Conservation (phyloP, 2,888 invertebrate genomes). For the Zootermopsis nevadensis region DNA sequence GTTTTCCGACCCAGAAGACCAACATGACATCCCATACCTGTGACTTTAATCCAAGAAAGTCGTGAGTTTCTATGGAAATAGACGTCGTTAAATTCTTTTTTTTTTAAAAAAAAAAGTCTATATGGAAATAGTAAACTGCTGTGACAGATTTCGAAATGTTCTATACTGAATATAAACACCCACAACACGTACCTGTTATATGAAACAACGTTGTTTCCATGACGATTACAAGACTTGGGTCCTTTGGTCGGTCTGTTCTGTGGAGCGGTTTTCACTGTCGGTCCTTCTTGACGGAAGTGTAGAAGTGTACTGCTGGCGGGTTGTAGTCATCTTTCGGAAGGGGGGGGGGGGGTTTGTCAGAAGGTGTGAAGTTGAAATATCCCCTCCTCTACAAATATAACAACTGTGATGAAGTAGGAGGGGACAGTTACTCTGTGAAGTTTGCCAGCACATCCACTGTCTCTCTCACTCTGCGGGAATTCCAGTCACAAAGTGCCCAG, state of each 20-base stretch:
- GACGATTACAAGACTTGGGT: neutral
- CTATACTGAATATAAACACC: neutral
- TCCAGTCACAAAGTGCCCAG: neutral
- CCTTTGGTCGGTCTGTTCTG: neutral
- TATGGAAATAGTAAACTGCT: too few relatives aligned
- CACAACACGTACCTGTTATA: neutral
- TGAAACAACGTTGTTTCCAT: neutral
- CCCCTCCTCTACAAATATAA: neutral
- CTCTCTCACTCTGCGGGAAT: constrained; percentile 2
- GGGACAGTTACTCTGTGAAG: neutral
- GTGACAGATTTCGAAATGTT: too few relatives aligned
- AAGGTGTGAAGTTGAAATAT: neutral
- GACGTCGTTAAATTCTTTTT: too few relatives aligned
- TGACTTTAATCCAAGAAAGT: too few relatives aligned
- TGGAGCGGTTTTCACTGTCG: neutral
- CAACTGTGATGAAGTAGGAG: neutral
- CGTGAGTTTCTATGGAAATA: too few relatives aligned
- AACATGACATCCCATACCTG: too few relatives aligned
- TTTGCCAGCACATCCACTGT: neutral
- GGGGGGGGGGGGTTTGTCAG: neutral
- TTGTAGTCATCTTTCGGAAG: neutral
- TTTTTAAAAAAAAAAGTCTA: too few relatives aligned
- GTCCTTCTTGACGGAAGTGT: constrained; percentile 4
- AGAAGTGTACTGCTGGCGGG: neutral
- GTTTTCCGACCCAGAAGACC: too few relatives aligned